phyloP scores from a whole-genome alignment of 2,113 vertebrate genomes.

The Microcebus jonahi region DNA sequence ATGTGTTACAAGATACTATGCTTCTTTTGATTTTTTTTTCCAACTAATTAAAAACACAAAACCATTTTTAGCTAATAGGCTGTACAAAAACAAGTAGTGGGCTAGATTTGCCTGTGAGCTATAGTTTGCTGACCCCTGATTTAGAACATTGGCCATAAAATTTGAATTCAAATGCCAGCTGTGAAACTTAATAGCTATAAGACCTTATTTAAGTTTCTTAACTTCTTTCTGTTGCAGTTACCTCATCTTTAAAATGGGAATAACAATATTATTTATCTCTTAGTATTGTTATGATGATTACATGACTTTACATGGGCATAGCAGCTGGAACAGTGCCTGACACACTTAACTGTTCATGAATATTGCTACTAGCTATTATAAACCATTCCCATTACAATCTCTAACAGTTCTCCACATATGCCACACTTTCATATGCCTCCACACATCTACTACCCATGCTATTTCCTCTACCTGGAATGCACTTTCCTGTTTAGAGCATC shows the following conservation, averaged over 20 bases:
- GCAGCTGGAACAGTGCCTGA: background rate
- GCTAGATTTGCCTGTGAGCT: background rate
- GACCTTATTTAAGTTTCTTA: background rate
- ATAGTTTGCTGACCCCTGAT: background rate
- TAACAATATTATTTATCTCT: background rate
- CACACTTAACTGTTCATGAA: background rate
- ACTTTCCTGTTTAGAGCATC: background rate
- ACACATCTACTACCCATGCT: background rate
- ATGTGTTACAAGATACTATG: background rate
- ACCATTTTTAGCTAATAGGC: background rate
- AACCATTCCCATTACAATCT: background rate
- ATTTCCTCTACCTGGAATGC: background rate
- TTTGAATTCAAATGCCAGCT: constrained; percentile 6
- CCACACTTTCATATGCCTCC: background rate
- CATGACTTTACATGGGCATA: background rate
- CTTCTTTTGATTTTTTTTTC: background rate
- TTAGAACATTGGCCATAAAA: background rate
- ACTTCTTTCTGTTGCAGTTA: background rate
- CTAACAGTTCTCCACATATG: background rate
- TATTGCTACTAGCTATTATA: background rate
- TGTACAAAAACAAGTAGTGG: background rate
- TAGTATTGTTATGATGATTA: background rate
- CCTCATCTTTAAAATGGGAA: background rate
- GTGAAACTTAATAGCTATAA: background rate
- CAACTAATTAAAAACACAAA: background rate